Conservation (phyloP, 2,888 invertebrate genomes). For the Thyatira batis region DNA sequence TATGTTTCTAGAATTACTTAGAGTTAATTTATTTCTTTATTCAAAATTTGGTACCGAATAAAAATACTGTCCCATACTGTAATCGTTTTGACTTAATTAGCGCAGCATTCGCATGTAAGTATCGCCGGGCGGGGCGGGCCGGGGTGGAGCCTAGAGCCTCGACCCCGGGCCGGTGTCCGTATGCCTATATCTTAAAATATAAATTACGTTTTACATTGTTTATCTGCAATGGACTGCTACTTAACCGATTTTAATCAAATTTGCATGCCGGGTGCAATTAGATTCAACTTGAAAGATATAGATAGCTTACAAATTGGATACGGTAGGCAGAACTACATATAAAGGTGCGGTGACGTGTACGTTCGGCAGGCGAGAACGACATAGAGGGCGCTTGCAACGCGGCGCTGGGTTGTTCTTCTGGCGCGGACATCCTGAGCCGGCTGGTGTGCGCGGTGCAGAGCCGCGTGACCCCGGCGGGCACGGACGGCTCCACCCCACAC, state of each 20-base stretch:
- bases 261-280: no score
- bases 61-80: neutral
- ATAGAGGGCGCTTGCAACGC: slow-evolving; percentile 55
- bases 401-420: slow-evolving; percentile 27
- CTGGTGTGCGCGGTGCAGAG: slow-evolving; percentile 54
- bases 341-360: no score
- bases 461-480: slow-evolving; percentile 42
- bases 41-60: neutral
- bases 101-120: neutral
- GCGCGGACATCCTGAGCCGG: slow-evolving; percentile 58
- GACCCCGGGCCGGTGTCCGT: no score
- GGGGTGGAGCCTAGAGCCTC: slow-evolving; percentile 13
- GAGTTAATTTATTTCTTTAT: neutral
- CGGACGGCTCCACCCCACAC: slow-evolving; percentile 25
- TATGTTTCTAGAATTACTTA: neutral
- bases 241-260: no score
- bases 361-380: slow-evolving; percentile 69
- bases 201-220: no score
- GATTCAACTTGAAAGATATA: no score
- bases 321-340: no score
- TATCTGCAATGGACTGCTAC: no score
- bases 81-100: neutral
- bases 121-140: slow-evolving; percentile 5
- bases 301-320: no score
- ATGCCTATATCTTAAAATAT: no score